phyloP scores from a whole-genome alignment of 2,888 invertebrate genomes.

The Endomychus coccineus region DNA sequence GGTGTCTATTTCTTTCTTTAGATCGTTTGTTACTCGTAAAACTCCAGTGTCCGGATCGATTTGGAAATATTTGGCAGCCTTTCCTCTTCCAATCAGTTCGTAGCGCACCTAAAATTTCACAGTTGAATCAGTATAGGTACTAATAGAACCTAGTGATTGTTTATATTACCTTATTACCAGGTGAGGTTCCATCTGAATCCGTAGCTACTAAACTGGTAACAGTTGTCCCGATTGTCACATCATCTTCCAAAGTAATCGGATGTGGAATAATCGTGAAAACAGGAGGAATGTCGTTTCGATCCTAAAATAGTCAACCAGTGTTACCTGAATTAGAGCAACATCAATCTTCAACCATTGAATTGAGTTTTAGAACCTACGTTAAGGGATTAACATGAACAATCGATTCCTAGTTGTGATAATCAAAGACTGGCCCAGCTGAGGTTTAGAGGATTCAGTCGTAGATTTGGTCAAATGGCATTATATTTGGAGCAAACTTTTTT shows the following conservation, averaged over 20 bases:
- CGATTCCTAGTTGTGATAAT: no score
- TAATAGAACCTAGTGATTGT: no score
- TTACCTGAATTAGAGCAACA: no score
- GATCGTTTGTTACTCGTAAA: conserved; percentile 71
- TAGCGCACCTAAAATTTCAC: conserved; percentile 64
- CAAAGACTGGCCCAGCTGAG: no score
- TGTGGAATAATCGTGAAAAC: conserved; percentile 77
- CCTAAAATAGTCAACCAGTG: no score
- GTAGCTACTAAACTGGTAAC: conserved; percentile 72
- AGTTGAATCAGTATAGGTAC: no score
- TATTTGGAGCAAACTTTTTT: no score
- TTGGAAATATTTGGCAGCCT: conserved; percentile 78
- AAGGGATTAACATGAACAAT: no score
- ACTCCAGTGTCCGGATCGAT: conserved; percentile 80
- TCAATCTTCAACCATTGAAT: no score
- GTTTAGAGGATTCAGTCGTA: no score
- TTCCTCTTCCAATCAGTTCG: conserved; percentile 74
- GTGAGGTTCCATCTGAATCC: conserved; percentile 78
- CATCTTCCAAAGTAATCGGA: conserved; percentile 77
- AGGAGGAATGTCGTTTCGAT: conserved; percentile 82
- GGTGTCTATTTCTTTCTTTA: conserved; percentile 77
- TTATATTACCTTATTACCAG: conserved; percentile 68
- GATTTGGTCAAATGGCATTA: no score
- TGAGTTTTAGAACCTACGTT: no score
- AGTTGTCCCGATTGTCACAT: conserved; percentile 71